These are phyloP conservation scores for Agrotis exclamationis DNA, from an alignment of 2,888 invertebrate genomes.

Conservation along the genomic window DNA sequence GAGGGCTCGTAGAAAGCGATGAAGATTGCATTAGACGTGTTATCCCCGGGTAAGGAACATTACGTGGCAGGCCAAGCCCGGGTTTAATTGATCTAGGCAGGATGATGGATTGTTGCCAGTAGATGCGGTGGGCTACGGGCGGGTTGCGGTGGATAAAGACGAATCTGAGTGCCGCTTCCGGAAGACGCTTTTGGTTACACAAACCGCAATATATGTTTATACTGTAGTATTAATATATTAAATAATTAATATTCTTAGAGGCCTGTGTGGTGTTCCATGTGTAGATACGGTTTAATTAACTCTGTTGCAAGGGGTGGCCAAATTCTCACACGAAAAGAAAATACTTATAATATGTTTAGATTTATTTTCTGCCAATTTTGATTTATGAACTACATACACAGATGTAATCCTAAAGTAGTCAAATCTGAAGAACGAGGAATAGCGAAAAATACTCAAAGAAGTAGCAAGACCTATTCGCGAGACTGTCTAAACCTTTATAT, in stretches of 20 bases:
- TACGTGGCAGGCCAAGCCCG: constrained; percentile 69
- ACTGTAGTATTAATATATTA: constrained; percentile 6
- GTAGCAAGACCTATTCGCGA: no score
- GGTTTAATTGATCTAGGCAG: constrained; percentile 82
- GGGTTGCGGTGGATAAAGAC: constrained; percentile 74
- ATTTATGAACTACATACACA: neutral
- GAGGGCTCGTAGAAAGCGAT: constrained; percentile 47
- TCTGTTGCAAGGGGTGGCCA: no score
- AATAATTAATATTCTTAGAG: neutral
- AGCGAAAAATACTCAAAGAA: no score
- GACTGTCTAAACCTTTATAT: no score
- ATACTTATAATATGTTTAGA: no score
- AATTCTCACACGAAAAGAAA: no score
- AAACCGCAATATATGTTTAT: constrained; percentile 28
- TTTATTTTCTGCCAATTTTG: neutral
- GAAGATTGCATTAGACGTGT: constrained; percentile 67
- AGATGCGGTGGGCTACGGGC: constrained; percentile 67
- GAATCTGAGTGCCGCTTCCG: constrained; percentile 74
- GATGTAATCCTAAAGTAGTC: no score
- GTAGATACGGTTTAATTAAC: no score
- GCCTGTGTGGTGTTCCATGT: no score
- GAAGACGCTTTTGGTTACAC: constrained; percentile 66
- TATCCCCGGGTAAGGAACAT: constrained; percentile 69
- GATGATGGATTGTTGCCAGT: constrained; percentile 78
- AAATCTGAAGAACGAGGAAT: no score